Conservation (phyloP, 2,888 invertebrate species). For the Lasioglossum pauxillum region DNA sequence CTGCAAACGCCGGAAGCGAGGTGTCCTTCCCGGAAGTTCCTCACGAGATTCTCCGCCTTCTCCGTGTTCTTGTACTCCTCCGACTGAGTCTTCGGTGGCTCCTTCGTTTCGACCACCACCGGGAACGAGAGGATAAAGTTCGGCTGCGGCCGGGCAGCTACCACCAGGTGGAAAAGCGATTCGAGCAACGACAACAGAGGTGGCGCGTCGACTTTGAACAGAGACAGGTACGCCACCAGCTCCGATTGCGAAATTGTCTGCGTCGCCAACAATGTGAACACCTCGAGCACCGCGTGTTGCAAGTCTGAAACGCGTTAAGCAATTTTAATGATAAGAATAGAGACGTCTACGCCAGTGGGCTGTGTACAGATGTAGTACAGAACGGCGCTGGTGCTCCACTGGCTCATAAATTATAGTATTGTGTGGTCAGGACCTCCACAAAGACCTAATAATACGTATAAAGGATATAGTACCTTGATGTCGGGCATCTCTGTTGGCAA, state of each 20-base stretch:
- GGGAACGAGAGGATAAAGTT: constrained; percentile 87
- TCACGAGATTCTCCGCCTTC: constrained; percentile 81
- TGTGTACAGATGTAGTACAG: no score
- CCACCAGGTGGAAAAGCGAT: constrained; percentile 85
- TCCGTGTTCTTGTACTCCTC: constrained; percentile 77
- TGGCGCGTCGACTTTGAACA: constrained; percentile 86
- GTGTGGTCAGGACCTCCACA: no score
- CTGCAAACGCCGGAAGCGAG: constrained; percentile 80
- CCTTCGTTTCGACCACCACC: constrained; percentile 44
- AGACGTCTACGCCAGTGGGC: neutral
- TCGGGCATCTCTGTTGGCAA: constrained; percentile 76
- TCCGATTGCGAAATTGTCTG: constrained; percentile 86
- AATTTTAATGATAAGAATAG: neutral
- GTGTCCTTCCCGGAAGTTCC: constrained; percentile 81
- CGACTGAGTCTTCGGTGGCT: constrained; percentile 50
- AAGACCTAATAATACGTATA: no score
- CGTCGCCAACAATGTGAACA: constrained; percentile 86
- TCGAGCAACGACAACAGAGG: constrained; percentile 86
- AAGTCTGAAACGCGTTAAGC: constrained; percentile 85
- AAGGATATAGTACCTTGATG: constrained; percentile 74
- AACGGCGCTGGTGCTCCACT: no score
- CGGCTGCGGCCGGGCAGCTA: constrained; percentile 86
- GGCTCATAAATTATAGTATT: no score
- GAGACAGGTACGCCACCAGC: constrained; percentile 86
- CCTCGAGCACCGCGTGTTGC: constrained; percentile 88